phyloP scores from a whole-genome alignment of 2,888 invertebrate species.

The Drosophila neutralis region DNA sequence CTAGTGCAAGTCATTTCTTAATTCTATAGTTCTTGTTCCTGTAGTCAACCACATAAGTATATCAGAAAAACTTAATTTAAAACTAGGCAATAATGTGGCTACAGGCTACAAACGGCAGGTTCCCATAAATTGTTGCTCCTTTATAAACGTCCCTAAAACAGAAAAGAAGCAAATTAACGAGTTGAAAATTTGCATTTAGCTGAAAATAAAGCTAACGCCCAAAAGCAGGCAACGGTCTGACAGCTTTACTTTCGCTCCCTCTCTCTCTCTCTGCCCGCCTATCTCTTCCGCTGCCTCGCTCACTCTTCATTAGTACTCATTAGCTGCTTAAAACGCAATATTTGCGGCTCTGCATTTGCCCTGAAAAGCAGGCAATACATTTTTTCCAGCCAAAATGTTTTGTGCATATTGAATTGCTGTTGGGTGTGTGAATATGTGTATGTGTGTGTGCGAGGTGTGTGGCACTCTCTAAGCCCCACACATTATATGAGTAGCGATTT shows the following conservation, averaged over 20 bases:
- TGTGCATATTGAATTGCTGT: not conserved
- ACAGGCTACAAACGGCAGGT: not conserved
- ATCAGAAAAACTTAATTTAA: not conserved
- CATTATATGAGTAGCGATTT: not conserved
- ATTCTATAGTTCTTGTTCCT: too few relatives aligned
- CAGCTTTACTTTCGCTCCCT: not conserved
- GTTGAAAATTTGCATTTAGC: not conserved
- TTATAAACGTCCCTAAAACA: not conserved
- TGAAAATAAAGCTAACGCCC: constrained; percentile 13
- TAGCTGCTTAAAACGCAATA: constrained; percentile 6
- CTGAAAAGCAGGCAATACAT: constrained; percentile 34
- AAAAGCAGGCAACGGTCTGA: constrained; percentile 31
- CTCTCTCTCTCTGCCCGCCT: not conserved
- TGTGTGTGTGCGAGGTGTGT: not conserved
- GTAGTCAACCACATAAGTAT: not conserved
- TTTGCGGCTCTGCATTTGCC: constrained; percentile 7
- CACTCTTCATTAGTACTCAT: constrained; percentile 1
- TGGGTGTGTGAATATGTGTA: not conserved
- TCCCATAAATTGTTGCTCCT: not conserved
- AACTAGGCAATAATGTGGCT: not conserved
- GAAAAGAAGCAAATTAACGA: not conserved
- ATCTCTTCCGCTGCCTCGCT: not conserved
- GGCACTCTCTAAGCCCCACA: not conserved
- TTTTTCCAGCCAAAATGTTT: constrained; percentile 6
- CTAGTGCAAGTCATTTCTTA: not conserved